Conservation (phyloP, 2,113 vertebrate species). For the Rhinolophus ferrumequinum region DNA sequence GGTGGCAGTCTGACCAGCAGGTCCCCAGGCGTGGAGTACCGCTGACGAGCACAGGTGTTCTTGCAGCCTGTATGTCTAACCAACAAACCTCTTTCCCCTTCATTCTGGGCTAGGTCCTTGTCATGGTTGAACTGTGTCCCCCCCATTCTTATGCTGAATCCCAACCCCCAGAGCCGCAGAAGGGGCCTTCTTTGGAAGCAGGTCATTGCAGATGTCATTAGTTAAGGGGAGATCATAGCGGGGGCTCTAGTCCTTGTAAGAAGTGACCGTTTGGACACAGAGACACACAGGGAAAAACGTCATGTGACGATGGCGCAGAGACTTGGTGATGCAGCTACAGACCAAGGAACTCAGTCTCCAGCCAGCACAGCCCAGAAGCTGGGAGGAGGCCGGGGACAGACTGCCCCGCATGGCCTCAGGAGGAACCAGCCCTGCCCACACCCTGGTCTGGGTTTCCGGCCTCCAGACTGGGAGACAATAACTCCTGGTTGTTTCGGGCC, state of each 20-base stretch:
- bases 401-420: no score
- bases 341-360: fast-evolving
- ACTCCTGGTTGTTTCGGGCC: fast-evolving
- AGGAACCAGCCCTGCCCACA: fast-evolving
- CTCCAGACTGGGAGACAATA: background rate
- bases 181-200: background rate
- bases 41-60: fast-evolving
- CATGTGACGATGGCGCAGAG: fast-evolving
- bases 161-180: no score
- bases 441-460: background rate
- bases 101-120: fast-evolving
- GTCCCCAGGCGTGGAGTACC: fast-evolving
- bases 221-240: no score
- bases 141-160: fast-evolving
- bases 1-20: no score
- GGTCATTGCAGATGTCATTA: background rate
- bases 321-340: fast-evolving
- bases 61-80: background rate
- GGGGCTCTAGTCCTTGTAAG: no score
- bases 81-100: background rate
- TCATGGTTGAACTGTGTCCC: fast-evolving
- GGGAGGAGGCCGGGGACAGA: fast-evolving
- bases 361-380: fast-evolving
- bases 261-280: background rate
- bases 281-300: fast-evolving